Base-by-base conservation (phyloP, 92 coral and sea anemone genomes). In the Umimayanthus chanpuru region DNA sequence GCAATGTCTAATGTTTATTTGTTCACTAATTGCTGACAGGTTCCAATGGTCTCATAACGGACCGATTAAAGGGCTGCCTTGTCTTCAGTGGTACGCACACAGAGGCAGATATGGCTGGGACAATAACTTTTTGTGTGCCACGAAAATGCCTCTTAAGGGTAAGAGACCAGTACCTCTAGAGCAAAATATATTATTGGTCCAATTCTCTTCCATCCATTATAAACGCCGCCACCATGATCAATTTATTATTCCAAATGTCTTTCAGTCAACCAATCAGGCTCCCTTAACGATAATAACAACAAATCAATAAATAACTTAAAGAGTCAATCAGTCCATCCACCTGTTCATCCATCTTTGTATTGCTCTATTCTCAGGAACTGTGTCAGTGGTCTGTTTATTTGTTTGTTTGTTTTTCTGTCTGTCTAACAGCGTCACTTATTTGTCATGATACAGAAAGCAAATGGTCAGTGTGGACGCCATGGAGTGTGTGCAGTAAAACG, bases 11-110 rank as follows among this genome's bases (percentile, higher is more conserved):
- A 18, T 43, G 18, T 81, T 21, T 21, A 6, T 9, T 77, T 32
- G 36, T 32, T 4, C 16, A 44, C 39, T 14, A 29, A 36, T 66
- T 29, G 5, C 30, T 80, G 25, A 44, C 87, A 91, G 93, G 82
- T 91, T 91, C 56, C 50, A 84, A 50, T 91, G 93, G 93, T 91
- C 93, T 38, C 61, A 81, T 68, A 25, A 61, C 0, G 93, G 93
- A 1, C 85, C 91, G 61, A 71, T 88, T n/a, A 73, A 73, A 58
- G 89, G 91, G 26, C 40, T 91, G 67, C 76, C 86, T 43, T 91
- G 93, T 61, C 73, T 91, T 25, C 82, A 88, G 87, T 91, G 91
- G 89, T 39, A 77, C n/a, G 91, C 93, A 15, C 85, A 76, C 36
- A 68, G 82, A 39, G 91, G 91, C 15, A 53, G 55, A 6, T 58